Conservation (phyloP, 2,888 invertebrate species). For the Anthophora plumipes region DNA sequence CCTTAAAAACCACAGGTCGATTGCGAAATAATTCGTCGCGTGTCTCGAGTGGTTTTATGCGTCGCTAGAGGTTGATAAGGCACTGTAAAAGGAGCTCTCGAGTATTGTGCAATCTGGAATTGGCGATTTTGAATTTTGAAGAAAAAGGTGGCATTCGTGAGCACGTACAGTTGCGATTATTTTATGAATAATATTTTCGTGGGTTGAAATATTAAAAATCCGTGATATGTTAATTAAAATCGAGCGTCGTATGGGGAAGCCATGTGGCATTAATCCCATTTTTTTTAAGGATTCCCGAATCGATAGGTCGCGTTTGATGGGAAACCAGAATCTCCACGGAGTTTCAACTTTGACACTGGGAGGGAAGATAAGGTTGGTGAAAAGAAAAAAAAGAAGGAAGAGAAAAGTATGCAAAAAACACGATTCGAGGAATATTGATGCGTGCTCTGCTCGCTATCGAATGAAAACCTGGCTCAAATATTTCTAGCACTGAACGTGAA, state of each 20-base stretch:
- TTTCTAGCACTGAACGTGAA: constrained; percentile 40
- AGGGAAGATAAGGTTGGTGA: not conserved
- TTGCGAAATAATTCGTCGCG: constrained; percentile 24
- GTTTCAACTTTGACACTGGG: not conserved
- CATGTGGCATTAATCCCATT: not conserved
- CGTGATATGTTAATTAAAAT: not conserved
- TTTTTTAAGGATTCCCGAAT: constrained; percentile 16
- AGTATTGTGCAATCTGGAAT: not conserved
- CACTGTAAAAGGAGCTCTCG: not conserved
- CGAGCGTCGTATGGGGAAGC: not conserved
- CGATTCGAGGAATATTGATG: constrained; percentile 33
- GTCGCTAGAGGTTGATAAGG: not conserved
- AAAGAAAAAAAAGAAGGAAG: not conserved
- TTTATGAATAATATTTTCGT: not conserved
- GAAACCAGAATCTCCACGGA: not conserved
- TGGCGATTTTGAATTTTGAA: not conserved
- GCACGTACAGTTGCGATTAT: no score
- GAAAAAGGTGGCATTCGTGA: not conserved
- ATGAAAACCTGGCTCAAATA: constrained; percentile 33
- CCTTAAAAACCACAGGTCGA: not conserved
- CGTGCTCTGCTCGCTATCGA: constrained; percentile 22
- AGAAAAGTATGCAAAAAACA: constrained; percentile 36
- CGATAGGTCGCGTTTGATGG: not conserved
- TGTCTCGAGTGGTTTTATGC: not conserved
- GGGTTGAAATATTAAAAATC: no score